Conservation (phyloP, 2,113 vertebrate species). For the Baryphthengus martii region DNA sequence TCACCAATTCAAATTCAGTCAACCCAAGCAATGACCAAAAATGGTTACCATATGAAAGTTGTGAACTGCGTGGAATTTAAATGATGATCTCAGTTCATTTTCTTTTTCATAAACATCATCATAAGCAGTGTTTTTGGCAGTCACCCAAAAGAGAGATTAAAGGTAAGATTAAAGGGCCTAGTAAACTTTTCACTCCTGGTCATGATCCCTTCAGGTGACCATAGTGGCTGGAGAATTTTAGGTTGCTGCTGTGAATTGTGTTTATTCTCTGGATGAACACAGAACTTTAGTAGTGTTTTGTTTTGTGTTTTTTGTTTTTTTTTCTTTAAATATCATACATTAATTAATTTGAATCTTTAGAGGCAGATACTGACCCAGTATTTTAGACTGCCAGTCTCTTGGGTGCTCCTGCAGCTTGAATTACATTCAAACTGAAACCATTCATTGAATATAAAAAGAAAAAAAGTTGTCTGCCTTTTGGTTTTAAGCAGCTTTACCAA, state of each 20-base stretch:
- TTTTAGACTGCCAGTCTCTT: neutral
- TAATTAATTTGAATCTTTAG: neutral
- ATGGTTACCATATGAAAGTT: constrained; percentile 44
- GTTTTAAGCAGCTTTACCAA: neutral
- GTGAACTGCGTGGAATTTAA: constrained; percentile 33
- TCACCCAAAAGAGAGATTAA: neutral
- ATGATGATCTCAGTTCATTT: constrained; percentile 40
- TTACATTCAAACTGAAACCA: neutral
- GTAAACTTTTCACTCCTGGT: constrained; percentile 28
- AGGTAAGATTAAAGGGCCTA: constrained; percentile 28
- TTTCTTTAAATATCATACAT: neutral
- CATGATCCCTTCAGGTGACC: neutral
- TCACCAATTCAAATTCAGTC: constrained; percentile 39
- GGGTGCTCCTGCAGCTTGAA: neutral
- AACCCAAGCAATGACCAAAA: constrained; percentile 2
- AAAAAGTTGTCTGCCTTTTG: neutral
- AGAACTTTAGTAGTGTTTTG: neutral
- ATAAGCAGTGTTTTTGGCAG: constrained; percentile 14
- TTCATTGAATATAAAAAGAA: neutral
- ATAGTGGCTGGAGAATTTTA: neutral
- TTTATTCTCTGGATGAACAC: neutral
- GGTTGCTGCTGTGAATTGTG: neutral
- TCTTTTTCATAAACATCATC: constrained; percentile 38
- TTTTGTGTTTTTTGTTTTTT: too few relatives aligned
- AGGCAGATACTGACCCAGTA: neutral